These are phyloP conservation scores for Ophion ellenae DNA, from an alignment of 2,888 invertebrate genomes.

Conservation along the genomic window DNA sequence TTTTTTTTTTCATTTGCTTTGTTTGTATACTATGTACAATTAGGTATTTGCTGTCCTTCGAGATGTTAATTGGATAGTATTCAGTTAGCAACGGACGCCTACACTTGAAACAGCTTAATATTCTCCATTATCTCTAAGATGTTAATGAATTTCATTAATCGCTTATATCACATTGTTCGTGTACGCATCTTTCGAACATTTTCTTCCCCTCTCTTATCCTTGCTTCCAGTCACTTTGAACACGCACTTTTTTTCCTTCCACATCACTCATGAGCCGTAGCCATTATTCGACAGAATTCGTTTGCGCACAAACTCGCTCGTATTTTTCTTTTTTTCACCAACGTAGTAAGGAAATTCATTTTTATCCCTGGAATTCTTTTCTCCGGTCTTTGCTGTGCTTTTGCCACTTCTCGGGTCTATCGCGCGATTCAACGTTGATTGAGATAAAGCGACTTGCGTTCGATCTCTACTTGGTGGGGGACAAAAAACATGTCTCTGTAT, in stretches of 20 bases:
- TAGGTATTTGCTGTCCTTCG: conserved; percentile 73
- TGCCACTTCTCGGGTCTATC: conserved; percentile 70
- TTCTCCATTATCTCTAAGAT: conserved; percentile 74
- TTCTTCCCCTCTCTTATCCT: conserved; percentile 35
- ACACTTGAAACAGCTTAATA: conserved; percentile 78
- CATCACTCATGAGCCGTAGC: conserved; percentile 19
- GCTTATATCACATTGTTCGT: conserved; percentile 83
- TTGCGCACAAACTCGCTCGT: conserved; percentile 14
- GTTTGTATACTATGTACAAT: conserved; percentile 80
- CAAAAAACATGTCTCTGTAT: conserved; percentile 27
- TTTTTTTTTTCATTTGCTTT: conserved; percentile 71
- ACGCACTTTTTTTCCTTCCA: conserved; percentile 17
- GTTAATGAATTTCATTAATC: conserved; percentile 82
- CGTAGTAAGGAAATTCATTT: conserved; percentile 49
- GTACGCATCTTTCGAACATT: conserved; percentile 73
- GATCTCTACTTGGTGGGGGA: conserved; percentile 63
- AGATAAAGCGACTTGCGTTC: conserved; percentile 71
- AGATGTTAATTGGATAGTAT: conserved; percentile 77
- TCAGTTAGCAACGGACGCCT: conserved; percentile 79
- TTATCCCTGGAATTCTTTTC: conserved; percentile 37
- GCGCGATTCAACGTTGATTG: conserved; percentile 71
- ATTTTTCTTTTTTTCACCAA: not conserved
- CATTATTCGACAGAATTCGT: conserved; percentile 5
- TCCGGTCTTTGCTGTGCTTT: conserved; percentile 57
- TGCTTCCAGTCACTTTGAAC: conserved; percentile 33